A percentile compares a stretch with the other conserved stretches of the same genome.
Conservation (phyloP, 2,888 invertebrate species). For the Syrista parreyssii region DNA sequence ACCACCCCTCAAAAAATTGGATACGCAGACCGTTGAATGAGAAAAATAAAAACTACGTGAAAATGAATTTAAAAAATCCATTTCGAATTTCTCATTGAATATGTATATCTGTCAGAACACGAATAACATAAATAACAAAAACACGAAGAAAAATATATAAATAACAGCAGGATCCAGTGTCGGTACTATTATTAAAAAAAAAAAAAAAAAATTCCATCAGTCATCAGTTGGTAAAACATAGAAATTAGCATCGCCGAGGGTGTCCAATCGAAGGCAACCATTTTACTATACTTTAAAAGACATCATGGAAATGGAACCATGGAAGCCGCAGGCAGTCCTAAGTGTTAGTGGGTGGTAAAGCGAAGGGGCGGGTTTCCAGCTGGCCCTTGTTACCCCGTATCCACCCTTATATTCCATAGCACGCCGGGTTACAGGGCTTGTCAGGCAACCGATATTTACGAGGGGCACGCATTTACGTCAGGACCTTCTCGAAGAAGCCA, state of each 20-base stretch:
- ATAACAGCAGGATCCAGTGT: not conserved
- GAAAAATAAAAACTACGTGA: not conserved
- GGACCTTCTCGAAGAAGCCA: conserved; percentile 21
- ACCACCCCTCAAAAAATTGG: not conserved
- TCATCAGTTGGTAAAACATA: not conserved
- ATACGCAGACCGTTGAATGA: not conserved
- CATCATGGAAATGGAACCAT: not conserved
- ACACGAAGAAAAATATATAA: not conserved
- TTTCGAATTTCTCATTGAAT: not conserved
- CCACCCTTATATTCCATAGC: conserved; percentile 30
- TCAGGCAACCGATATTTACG: conserved; percentile 5
- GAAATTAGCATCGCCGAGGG: not conserved
- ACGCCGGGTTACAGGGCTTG: not conserved
- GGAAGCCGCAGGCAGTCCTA: not conserved
- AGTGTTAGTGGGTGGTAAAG: conserved; percentile 9
- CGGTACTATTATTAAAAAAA: not conserved
- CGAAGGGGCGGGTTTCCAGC: conserved; percentile 28
- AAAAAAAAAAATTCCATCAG: not conserved
- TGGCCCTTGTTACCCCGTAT: conserved; percentile 30
- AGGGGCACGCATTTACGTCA: conserved; percentile 22
- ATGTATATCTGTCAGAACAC: not conserved
- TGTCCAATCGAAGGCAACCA: not conserved
- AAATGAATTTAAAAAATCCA: not conserved
- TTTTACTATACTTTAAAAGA: not conserved
- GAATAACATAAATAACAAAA: not conserved